phyloP scores from a whole-genome alignment of 2,888 invertebrate genomes.

The Athripsodes cinereus region DNA sequence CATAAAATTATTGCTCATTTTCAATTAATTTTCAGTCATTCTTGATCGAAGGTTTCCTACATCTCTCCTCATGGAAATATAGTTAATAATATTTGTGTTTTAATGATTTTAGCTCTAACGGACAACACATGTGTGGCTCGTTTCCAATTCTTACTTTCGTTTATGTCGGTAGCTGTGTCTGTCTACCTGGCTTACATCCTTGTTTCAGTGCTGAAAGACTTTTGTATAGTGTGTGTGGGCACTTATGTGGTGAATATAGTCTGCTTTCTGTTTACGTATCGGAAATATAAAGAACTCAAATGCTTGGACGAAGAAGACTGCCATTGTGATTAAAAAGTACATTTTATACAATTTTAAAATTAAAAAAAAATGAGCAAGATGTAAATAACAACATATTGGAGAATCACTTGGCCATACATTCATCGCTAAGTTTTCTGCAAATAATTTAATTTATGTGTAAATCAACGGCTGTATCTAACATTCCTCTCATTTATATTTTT shows the following conservation, averaged over 20 bases:
- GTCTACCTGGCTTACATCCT: not conserved
- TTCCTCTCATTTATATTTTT: too few species aligned
- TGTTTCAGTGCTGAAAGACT: not conserved
- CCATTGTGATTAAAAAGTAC: not conserved
- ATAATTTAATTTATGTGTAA: too few species aligned
- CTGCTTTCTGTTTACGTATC: not conserved
- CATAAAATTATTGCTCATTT: too few species aligned
- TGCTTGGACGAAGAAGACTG: not conserved
- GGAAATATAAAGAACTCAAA: not conserved
- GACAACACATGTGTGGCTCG: not conserved
- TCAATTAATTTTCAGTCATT: too few species aligned
- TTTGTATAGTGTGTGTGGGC: not conserved
- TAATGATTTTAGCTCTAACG: not conserved
- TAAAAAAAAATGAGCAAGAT: too few species aligned
- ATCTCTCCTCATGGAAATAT: too few species aligned
- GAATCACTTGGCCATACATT: too few species aligned
- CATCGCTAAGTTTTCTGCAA: too few species aligned
- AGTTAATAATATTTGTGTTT: too few species aligned
- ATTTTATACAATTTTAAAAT: not conserved
- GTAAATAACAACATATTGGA: too few species aligned
- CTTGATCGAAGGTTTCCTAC: too few species aligned
- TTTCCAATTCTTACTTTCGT: not conserved
- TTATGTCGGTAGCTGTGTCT: not conserved
- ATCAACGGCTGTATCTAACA: too few species aligned
- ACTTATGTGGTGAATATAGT: not conserved